Evolutionary conservation across 2,888 invertebrate genomes (phyloP).

Genomic region (Mimumesa dahlbomi): DNA sequence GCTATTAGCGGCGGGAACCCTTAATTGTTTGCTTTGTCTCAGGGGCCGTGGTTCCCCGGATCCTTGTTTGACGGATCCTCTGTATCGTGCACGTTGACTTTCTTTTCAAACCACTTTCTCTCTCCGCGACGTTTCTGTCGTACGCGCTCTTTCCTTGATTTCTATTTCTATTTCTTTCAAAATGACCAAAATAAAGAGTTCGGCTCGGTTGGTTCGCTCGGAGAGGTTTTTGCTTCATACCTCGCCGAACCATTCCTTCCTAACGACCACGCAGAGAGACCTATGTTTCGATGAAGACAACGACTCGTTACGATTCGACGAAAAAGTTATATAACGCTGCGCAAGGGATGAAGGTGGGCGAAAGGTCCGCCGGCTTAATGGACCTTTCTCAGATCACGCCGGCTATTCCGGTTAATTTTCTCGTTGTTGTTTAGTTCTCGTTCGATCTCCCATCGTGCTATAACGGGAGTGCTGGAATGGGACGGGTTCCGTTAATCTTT

Average conservation of each 20-base stretch:
- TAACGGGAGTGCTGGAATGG: neutral
- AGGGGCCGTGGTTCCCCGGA: slow-evolving; percentile 37
- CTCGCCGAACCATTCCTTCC: slow-evolving; percentile 56
- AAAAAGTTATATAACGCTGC: slow-evolving; percentile 5
- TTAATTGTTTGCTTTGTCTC: slow-evolving; percentile 70
- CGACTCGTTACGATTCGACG: slow-evolving; percentile 59
- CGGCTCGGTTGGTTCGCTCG: slow-evolving; percentile 69
- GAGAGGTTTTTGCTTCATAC: slow-evolving; percentile 70
- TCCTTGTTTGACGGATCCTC: slow-evolving; percentile 54
- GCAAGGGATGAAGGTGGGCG: too few relatives aligned
- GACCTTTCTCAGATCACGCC: slow-evolving; percentile 5
- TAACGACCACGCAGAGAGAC: slow-evolving; percentile 67
- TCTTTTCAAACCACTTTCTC: slow-evolving; percentile 24
- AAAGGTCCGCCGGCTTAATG: slow-evolving; percentile 26
- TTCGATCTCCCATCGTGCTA: neutral
- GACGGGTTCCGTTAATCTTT: too few relatives aligned
- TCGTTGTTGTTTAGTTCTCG: too few relatives aligned
- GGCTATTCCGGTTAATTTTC: slow-evolving; percentile 12
- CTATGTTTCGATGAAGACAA: slow-evolving; percentile 27
- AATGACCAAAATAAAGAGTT: slow-evolving; percentile 46
- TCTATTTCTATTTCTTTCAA: slow-evolving; percentile 43
- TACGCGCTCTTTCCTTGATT: slow-evolving; percentile 30
- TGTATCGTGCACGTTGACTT: slow-evolving; percentile 10
- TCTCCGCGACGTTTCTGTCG: slow-evolving; percentile 34
- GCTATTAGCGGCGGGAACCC: slow-evolving; percentile 56